These are phyloP conservation scores for Ridgeia piscesae DNA, from an alignment of 1,140 invertebrate genomes.

Conservation along the genomic window DNA sequence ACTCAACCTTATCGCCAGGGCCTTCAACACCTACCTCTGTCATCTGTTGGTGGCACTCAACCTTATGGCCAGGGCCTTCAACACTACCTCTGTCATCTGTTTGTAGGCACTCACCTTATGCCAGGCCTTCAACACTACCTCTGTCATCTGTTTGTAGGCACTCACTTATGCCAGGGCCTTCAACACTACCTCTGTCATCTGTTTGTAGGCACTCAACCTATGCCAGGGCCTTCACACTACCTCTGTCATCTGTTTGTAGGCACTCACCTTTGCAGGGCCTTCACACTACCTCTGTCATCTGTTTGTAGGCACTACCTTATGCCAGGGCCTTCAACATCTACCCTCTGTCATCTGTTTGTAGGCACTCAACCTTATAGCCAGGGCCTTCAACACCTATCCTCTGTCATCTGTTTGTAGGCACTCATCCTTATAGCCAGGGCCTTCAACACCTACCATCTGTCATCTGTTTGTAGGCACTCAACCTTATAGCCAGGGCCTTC, in stretches of 20 bases:
- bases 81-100: neutral
- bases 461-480: neutral
- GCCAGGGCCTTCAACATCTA: neutral
- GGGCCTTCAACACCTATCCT: neutral
- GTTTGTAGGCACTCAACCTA: neutral
- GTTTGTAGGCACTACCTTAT: neutral
- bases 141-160: neutral
- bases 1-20: neutral
- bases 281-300: neutral
- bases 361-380: neutral
- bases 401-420: neutral
- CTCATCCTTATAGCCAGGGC: neutral
- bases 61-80: neutral
- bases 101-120: neutral
- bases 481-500: neutral
- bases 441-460: neutral
- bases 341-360: neutral
- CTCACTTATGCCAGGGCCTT: neutral
- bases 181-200: neutral
- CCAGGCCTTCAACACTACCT: neutral
- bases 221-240: neutral
- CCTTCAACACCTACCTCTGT: neutral
- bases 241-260: neutral
- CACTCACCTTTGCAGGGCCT: neutral
- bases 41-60: neutral